Evolutionary conservation across 2,888 invertebrate genomes (phyloP).

Genomic region (Amiota communis): DNA sequence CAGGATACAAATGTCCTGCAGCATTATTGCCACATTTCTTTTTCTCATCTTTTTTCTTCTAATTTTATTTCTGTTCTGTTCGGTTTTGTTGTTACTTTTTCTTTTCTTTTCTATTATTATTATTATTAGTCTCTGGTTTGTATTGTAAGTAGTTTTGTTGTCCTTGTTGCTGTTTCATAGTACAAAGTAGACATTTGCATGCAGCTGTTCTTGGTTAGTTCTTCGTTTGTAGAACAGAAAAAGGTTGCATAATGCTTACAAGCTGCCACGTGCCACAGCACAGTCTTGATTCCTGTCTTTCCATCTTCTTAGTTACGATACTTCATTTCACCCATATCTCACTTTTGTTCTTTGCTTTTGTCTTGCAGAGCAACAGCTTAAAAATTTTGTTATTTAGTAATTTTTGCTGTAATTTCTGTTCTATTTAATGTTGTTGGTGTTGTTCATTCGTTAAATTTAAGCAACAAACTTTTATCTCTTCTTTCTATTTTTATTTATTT

Average conservation of each 20-base stretch:
- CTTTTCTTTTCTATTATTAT: conserved; percentile 22
- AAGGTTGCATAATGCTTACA: conserved; percentile 34
- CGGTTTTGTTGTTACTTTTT: conserved; percentile 23
- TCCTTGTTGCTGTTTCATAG: conserved; percentile 17
- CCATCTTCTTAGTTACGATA: background rate
- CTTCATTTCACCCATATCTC: background rate
- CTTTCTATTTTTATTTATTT: background rate
- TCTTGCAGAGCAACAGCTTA: conserved; percentile 31
- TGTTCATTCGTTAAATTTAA: conserved; percentile 10
- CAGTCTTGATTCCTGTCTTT: too few relatives aligned
- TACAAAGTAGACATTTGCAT: conserved; percentile 29
- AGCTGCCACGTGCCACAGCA: conserved; percentile 18
- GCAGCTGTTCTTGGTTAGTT: conserved; percentile 28
- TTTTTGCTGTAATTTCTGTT: background rate
- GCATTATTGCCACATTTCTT: conserved; percentile 44
- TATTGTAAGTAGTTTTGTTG: conserved; percentile 37
- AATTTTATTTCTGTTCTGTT: conserved; percentile 35
- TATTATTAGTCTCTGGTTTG: conserved; percentile 17
- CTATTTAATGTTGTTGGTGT: too few relatives aligned
- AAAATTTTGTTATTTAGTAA: conserved; percentile 18
- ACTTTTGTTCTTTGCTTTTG: background rate
- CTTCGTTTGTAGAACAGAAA: conserved; percentile 36
- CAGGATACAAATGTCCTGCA: conserved; percentile 28
- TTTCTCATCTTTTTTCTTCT: conserved; percentile 33
- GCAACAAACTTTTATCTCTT: background rate